phyloP scores from a whole-genome alignment of 2,888 invertebrate species.

The Nomada ferruginata region DNA sequence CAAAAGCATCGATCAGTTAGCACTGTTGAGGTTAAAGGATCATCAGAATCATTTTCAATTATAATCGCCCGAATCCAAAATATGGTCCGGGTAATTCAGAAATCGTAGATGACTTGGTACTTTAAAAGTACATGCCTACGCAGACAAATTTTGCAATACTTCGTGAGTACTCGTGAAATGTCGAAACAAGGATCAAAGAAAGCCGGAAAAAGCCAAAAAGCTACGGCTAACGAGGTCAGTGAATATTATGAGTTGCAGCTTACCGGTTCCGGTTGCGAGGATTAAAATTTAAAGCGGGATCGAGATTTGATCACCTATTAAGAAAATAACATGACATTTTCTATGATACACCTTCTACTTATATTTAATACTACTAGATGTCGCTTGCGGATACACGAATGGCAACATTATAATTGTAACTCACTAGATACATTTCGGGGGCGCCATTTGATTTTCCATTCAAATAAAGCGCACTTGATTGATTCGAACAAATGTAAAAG shows the following conservation, averaged over 20 bases:
- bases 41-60: slow-evolving; percentile 11
- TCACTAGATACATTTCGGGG: slow-evolving; percentile 45
- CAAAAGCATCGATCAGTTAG: slow-evolving; percentile 29
- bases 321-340: slow-evolving; percentile 77
- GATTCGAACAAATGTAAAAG: background rate
- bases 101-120: slow-evolving; percentile 51
- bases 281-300: slow-evolving; percentile 54
- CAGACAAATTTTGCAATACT: slow-evolving; percentile 37
- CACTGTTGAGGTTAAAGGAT: slow-evolving; percentile 66
- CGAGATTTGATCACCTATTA: slow-evolving; percentile 76
- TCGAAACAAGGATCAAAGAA: slow-evolving; percentile 75
- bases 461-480: background rate
- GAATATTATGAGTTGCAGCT: slow-evolving; percentile 50
- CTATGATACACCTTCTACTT: slow-evolving; percentile 54
- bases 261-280: slow-evolving; percentile 61
- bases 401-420: slow-evolving; percentile 50
- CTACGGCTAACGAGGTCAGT: slow-evolving; percentile 72
- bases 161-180: slow-evolving; percentile 70
- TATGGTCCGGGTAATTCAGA: slow-evolving; percentile 13
- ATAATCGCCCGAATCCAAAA: background rate
- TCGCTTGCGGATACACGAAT: slow-evolving; percentile 40
- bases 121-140: slow-evolving; percentile 2
- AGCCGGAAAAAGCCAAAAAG: slow-evolving; percentile 55
- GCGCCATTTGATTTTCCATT: background rate
- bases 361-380: slow-evolving; percentile 45